phyloP scores from a whole-genome alignment of 2,797 vertebrate species.

The Vireo griseus region DNA sequence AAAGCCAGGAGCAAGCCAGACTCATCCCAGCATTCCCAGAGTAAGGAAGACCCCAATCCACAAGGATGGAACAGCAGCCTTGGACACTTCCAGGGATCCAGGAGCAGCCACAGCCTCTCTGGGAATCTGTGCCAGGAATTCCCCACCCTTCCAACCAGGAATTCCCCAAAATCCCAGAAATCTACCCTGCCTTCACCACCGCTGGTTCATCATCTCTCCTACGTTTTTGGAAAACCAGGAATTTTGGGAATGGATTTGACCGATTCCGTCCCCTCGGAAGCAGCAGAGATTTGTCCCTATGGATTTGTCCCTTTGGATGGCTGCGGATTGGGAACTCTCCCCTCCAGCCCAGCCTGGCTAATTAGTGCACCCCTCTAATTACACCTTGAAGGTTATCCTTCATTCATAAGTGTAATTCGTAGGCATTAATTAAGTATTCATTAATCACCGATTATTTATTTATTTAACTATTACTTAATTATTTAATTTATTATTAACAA shows the following conservation, averaged over 20 bases:
- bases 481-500: neutral
- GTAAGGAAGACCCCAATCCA: accelerated
- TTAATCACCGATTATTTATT: neutral
- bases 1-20: neutral
- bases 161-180: neutral
- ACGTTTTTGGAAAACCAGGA: neutral
- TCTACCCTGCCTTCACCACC: neutral
- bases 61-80: neutral
- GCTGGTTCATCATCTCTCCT: neutral
- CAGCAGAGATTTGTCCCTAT: neutral
- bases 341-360: neutral
- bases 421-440: neutral
- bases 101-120: neutral
- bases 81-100: neutral
- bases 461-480: neutral
- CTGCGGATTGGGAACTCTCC: neutral
- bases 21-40: neutral
- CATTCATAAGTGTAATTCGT: neutral
- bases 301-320: neutral
- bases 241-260: neutral
- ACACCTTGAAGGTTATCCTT: neutral
- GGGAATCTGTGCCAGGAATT: neutral
- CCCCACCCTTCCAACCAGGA: accelerated
- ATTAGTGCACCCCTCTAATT: neutral
- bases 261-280: accelerated